These are phyloP conservation scores for Oegoconia quadripuncta DNA, from an alignment of 2,888 invertebrate species.

Conservation along the genomic window DNA sequence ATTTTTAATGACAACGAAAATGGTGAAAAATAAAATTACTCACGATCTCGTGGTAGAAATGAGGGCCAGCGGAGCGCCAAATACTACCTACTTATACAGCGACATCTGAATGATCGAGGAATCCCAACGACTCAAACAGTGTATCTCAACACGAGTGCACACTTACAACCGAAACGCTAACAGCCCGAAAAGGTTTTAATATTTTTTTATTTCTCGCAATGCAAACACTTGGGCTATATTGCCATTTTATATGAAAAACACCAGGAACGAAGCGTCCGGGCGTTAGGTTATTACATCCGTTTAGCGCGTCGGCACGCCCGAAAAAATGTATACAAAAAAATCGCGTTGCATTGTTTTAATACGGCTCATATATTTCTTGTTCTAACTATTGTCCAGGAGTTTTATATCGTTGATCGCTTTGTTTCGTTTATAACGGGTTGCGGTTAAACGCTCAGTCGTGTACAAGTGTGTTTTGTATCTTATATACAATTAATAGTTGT, in stretches of 20 bases:
- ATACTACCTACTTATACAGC: no score
- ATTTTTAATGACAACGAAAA: no score
- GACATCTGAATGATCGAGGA: no score
- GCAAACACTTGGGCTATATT: conserved; percentile 38
- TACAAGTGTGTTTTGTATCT: background rate
- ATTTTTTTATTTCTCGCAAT: conserved; percentile 35
- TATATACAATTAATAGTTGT: no score
- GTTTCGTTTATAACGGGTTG: background rate
- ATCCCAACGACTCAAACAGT: no score
- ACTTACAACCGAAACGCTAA: no score
- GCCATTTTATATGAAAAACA: conserved; percentile 43
- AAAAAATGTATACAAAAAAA: conserved; percentile 4
- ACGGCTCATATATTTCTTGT: conserved; percentile 15
- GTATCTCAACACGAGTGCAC: no score
- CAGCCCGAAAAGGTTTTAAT: no score
- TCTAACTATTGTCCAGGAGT: conserved; percentile 13
- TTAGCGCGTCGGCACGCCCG: conserved; percentile 25
- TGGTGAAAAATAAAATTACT: no score
- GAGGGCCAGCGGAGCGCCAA: no score
- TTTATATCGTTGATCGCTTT: background rate
- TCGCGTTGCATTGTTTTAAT: conserved; percentile 15
- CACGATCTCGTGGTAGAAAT: no score
- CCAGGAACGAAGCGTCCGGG: conserved; percentile 37
- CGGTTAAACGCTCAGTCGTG: no score
- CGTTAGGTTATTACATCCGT: conserved; percentile 51